phyloP scores from a whole-genome alignment of 2,888 invertebrate species.

The Cryptocephalus moraei region DNA sequence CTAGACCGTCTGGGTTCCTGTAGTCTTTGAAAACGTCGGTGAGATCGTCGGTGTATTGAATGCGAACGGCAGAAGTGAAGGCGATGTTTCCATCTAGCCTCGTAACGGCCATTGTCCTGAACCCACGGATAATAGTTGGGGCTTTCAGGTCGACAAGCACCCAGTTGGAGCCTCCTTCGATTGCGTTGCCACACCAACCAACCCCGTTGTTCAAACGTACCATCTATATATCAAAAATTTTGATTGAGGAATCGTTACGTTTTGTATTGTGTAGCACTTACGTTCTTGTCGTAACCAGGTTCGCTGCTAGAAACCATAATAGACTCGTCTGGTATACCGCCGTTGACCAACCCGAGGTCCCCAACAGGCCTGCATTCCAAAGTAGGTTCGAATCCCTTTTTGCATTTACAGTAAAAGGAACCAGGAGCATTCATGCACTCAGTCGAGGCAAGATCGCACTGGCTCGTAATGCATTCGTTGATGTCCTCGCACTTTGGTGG shows the following conservation, averaged over 20 bases:
- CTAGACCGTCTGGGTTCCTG: slow-evolving; percentile 85
- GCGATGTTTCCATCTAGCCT: slow-evolving; percentile 74
- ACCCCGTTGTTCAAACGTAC: slow-evolving; percentile 71
- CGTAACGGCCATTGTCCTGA: slow-evolving; percentile 81
- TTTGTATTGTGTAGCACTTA: slow-evolving; percentile 27
- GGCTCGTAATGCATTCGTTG: slow-evolving; percentile 80
- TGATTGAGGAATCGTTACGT: slow-evolving; percentile 11
- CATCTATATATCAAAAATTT: slow-evolving; percentile 44
- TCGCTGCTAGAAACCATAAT: slow-evolving; percentile 78
- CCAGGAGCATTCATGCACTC: slow-evolving; percentile 84
- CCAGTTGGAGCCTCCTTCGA: slow-evolving; percentile 85
- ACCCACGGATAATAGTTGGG: slow-evolving; percentile 80
- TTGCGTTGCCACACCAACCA: slow-evolving; percentile 84
- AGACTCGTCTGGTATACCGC: slow-evolving; percentile 83
- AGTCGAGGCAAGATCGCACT: slow-evolving; percentile 83
- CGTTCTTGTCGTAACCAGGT: slow-evolving; percentile 70
- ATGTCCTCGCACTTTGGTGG: slow-evolving; percentile 86
- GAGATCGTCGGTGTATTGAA: slow-evolving; percentile 79
- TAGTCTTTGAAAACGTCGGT: slow-evolving; percentile 86
- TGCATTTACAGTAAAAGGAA: slow-evolving; percentile 81
- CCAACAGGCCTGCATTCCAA: slow-evolving; percentile 84
- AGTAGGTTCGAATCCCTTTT: slow-evolving; percentile 71
- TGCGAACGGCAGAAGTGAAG: slow-evolving; percentile 81
- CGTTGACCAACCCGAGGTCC: slow-evolving; percentile 78
- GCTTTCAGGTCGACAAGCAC: slow-evolving; percentile 78